Evolutionary conservation across 53 echinoderm and acorn worm genomes (phyloP).

Genomic region (Glandiceps talaboti): DNA sequence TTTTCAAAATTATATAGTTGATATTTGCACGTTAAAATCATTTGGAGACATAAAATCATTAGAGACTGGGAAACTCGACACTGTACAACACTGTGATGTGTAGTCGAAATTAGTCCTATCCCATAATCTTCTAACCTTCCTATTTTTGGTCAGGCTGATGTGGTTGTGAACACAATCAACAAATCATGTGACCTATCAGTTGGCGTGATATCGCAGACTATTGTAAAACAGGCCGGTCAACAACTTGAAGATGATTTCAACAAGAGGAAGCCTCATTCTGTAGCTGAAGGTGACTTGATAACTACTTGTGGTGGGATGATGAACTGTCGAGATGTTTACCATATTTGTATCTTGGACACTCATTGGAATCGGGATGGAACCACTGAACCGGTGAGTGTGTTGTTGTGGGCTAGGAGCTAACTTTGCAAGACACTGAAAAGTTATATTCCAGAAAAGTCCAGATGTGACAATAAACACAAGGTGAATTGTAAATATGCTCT

Average conservation of each 20-base stretch:
- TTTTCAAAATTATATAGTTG: too few relatives aligned
- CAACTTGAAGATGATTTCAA: not conserved
- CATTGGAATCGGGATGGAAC: not conserved
- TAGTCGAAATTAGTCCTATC: too few relatives aligned
- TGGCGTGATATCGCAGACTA: not conserved
- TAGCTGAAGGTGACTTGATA: not conserved
- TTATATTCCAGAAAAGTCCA: too few relatives aligned
- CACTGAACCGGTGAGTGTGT: not conserved
- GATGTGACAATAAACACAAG: too few relatives aligned
- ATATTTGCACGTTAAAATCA: too few relatives aligned
- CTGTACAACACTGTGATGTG: too few relatives aligned
- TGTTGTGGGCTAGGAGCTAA: too few relatives aligned
- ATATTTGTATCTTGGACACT: not conserved
- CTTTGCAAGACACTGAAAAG: too few relatives aligned
- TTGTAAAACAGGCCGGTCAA: not conserved
- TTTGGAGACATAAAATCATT: too few relatives aligned
- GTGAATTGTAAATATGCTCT: too few relatives aligned
- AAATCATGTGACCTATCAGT: not conserved
- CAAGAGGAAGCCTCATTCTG: not conserved
- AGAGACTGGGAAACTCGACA: too few relatives aligned
- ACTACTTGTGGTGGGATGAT: not conserved
- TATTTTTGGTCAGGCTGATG: slow-evolving; percentile 48
- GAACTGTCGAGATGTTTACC: not conserved
- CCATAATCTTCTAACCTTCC: too few relatives aligned
- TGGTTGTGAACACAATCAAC: slow-evolving; percentile 29